phyloP scores from a whole-genome alignment of 1,140 invertebrate species.

The Papilio polytes region DNA sequence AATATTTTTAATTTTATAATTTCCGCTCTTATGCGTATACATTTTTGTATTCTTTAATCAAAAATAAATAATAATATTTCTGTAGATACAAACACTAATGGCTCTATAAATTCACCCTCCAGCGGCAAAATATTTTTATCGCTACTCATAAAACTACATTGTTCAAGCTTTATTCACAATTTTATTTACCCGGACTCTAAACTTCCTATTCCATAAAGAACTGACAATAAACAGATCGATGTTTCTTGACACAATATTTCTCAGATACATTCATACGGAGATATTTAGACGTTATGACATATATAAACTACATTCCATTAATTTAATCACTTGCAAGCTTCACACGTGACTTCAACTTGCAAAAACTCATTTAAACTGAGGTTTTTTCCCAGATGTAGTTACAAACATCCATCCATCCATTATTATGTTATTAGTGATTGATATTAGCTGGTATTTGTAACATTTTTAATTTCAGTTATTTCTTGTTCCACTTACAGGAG shows the following conservation, averaged over 20 bases:
- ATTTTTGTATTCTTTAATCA: constrained; percentile 6
- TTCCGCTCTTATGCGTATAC: background rate
- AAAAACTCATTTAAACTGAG: too few relatives aligned
- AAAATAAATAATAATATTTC: constrained; percentile 12
- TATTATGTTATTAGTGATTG: too few relatives aligned
- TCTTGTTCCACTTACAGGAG: too few relatives aligned
- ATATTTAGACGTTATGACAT: background rate
- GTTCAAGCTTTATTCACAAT: constrained; percentile 20
- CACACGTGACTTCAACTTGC: too few relatives aligned
- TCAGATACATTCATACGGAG: background rate
- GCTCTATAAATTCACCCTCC: constrained; percentile 21
- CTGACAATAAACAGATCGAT: constrained; percentile 21
- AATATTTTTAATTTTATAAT: background rate
- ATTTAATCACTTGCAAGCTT: too few relatives aligned
- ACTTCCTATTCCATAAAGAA: constrained; percentile 19
- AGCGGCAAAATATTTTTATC: constrained; percentile 25
- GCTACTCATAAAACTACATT: constrained; percentile 26
- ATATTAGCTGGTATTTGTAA: too few relatives aligned
- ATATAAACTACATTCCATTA: too few relatives aligned
- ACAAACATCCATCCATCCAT: too few relatives aligned
- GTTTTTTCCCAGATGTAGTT: too few relatives aligned
- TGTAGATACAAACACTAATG: constrained; percentile 25
- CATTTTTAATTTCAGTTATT: too few relatives aligned
- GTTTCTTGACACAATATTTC: background rate
- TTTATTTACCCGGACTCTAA: constrained; percentile 24